These are phyloP conservation scores for Meriones psammophilus DNA, from an alignment of 2,797 vertebrate species.

Conservation along the genomic window DNA sequence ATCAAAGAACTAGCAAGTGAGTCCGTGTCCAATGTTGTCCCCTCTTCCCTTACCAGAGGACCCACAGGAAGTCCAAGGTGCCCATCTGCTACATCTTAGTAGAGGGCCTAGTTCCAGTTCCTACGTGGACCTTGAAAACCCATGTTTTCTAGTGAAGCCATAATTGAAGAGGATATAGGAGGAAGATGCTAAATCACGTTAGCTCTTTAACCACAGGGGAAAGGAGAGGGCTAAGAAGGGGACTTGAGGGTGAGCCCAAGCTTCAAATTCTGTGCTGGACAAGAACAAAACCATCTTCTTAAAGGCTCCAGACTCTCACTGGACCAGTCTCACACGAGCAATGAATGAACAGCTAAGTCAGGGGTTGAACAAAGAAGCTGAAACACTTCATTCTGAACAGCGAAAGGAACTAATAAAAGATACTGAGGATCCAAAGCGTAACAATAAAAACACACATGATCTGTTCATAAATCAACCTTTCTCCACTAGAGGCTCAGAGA, in stretches of 20 bases:
- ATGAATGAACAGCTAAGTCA: not conserved
- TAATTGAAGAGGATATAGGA: not conserved
- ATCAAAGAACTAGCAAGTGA: too few species aligned
- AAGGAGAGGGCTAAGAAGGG: not conserved
- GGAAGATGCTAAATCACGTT: not conserved
- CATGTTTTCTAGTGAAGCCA: not conserved
- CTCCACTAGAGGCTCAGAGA: not conserved
- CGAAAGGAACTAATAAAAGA: not conserved
- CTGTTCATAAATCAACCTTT: not conserved
- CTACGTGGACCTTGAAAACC: not conserved
- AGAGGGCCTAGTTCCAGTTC: too few species aligned
- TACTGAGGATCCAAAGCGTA: not conserved
- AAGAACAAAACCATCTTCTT: not conserved
- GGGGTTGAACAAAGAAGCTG: not conserved
- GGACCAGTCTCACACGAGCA: not conserved
- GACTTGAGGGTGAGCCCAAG: not conserved
- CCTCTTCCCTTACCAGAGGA: too few species aligned
- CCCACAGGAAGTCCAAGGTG: too few species aligned
- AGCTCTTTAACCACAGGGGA: not conserved
- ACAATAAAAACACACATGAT: not conserved
- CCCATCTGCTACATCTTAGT: too few species aligned
- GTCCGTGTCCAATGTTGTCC: too few species aligned
- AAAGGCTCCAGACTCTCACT: too few species aligned
- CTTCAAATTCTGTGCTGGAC: too few species aligned
- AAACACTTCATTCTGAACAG: not conserved